A percentile compares a stretch with the other conserved stretches of the same genome.
Conservation (phyloP, 2,797 vertebrate genomes). For the Chiloscyllium punctatum region DNA sequence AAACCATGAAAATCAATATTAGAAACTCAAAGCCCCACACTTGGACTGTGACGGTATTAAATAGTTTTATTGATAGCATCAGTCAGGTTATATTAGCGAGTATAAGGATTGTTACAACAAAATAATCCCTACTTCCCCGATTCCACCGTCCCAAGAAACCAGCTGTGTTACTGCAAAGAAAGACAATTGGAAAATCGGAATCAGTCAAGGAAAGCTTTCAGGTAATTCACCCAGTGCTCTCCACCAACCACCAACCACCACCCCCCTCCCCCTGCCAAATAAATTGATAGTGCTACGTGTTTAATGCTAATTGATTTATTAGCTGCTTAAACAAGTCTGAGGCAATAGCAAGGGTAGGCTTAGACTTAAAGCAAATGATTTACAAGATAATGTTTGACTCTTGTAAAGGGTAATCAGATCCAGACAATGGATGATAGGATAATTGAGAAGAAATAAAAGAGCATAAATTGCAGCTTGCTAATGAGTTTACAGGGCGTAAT, state of each 20-base stretch:
- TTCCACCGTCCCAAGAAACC: background rate
- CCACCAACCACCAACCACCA: too few species aligned
- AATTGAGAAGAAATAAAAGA: conserved; percentile 78
- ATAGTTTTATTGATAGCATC: background rate
- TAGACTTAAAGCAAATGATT: conserved; percentile 72
- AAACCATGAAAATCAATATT: background rate
- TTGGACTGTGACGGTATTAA: background rate
- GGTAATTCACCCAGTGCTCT: background rate
- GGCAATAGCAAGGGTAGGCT: conserved; percentile 56
- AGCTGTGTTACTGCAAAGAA: background rate
- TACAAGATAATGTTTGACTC: conserved; percentile 76
- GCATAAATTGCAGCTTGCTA: conserved; percentile 72
- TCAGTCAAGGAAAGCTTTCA: conserved; percentile 16
- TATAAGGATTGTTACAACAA: background rate
- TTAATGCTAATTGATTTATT: conserved; percentile 77
- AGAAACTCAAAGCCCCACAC: background rate
- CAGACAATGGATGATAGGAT: conserved; percentile 75
- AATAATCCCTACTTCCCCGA: background rate
- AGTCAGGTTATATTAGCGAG: background rate
- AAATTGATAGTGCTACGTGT: conserved; percentile 66
- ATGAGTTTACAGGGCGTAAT: conserved; percentile 72
- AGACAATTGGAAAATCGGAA: background rate
- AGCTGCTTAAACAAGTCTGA: conserved; percentile 67
- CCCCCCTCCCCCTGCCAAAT: conserved; percentile 26
- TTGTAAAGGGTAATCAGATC: conserved; percentile 72